A percentile compares a stretch with the other conserved stretches of the same genome.
Conservation (phyloP, 2,888 invertebrate species). For the Dryobota labecula region DNA sequence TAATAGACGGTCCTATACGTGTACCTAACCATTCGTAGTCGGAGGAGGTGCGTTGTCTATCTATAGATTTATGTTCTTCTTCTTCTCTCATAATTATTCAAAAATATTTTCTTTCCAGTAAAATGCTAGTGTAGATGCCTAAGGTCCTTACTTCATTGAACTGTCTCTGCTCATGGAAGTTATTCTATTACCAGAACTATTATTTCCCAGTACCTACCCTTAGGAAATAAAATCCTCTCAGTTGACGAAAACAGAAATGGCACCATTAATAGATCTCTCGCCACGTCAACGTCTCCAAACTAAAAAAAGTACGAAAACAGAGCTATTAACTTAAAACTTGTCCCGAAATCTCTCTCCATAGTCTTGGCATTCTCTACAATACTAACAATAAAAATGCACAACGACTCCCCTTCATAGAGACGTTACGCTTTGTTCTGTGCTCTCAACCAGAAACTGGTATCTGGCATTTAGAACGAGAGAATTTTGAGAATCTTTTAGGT, state of each 20-base stretch:
- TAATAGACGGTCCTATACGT: not conserved
- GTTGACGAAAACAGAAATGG: not conserved
- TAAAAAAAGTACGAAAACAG: slow-evolving; percentile 47
- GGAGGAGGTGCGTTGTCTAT: not conserved
- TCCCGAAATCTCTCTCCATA: slow-evolving; percentile 45
- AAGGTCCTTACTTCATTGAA: not conserved
- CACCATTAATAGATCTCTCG: not conserved
- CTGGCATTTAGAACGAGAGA: slow-evolving; percentile 46
- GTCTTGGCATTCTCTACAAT: slow-evolving; percentile 57
- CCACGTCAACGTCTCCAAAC: slow-evolving; percentile 30
- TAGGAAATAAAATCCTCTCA: not conserved
- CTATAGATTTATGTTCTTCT: not conserved
- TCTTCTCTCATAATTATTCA: not conserved
- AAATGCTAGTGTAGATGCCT: not conserved
- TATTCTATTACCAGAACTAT: not conserved
- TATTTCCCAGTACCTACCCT: not conserved
- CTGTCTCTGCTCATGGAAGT: not conserved
- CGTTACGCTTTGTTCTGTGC: slow-evolving; percentile 59
- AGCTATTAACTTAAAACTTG: slow-evolving; percentile 54
- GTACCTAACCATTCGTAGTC: not conserved
- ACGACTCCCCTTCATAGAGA: slow-evolving; percentile 59
- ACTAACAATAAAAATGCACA: slow-evolving; percentile 66
- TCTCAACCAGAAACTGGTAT: slow-evolving; percentile 52
- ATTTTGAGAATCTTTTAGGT: slow-evolving; percentile 38
- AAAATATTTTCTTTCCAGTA: not conserved